Evolutionary conservation across 2,888 invertebrate species (phyloP), one percentile per base, ranked within the genome.

Genomic region (Caradrina kadenii): DNA sequence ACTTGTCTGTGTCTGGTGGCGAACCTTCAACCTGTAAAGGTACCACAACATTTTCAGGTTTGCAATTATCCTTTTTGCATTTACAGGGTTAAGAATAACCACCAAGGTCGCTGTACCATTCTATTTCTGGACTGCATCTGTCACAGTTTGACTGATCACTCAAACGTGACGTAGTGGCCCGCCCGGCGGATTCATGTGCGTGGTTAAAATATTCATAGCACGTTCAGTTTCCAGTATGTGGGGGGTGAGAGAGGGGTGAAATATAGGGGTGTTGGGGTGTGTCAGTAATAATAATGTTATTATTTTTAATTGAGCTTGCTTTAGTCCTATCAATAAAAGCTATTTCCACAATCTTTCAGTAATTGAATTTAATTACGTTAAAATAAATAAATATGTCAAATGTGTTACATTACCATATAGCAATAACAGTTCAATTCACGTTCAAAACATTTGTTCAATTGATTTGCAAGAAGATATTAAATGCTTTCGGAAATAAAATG

Each of bases 101-200:
- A 4, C 7, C 59, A 79, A 75, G 76, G 63, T 26, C 60, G 60
- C 17, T 26, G 61, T 45, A 35, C 1, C 54, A 42, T 60, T 79
- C 76, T 80, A 76, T 76, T 80, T 53, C 45, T 1, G 53, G 49
- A n/a, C 10, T 61, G 63, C 69, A 80, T 76, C 76, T 80, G 76
- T 76, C 76, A 76, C 39, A 35, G 6, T 22, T 5, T 76, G 70
- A 80, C 19, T 35, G 61, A 76, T 76, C 45, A 62, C 76, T 39
- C 15, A 13, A 35, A 69, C 80, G 80, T 76, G 80, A 56, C 21
- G 76, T 42, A 35, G 22, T 8, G 8, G 39, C 4, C 31, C 7
- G 17, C 26, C 8, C 11, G 21, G 3, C 6, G 69, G 61, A 76
- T 69, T 61, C 53, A 74, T 68, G 50, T 39, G 61, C 68, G 15